Base-by-base conservation (phyloP, 2,888 invertebrate genomes). In the Lasioglossum morio region DNA sequence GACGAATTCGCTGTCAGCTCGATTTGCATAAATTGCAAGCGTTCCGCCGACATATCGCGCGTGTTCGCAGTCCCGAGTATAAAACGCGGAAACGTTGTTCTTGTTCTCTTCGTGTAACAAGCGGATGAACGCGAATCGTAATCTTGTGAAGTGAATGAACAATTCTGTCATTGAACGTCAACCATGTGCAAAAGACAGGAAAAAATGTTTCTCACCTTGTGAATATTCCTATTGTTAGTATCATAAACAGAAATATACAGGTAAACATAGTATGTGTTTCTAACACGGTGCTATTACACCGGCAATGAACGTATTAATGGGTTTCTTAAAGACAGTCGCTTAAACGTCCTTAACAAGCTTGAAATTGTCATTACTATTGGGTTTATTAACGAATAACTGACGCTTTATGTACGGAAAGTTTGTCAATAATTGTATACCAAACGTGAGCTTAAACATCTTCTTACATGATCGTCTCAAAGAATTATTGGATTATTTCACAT, bases 21-120 rank as follows among this genome's bases (percentile, higher is more conserved):
- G 40, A 76, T 76, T 75, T 69, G 77, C 79, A 80, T 80, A 66
- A 66, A 80, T 76, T 53, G 48, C 60, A 23, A 23, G 10, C 40
- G 30, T 27, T 63, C 60, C 12, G 70, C 23, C 70, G 40, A 70
- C 40, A 40, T 70, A 70, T 70, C 40, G 70, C 70, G 40, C 66
- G 66, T 34, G 66, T 66, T 63, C 60, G 7, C 5, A 63, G 66
- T 66, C 16, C 34, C 66, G 34, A 23, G 34, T 3, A 8, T 23
- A 53, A 34, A 34, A 30, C 34, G 34, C 34, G 27, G 60, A 63
- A 30, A 27, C 60, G 27, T 23, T 16, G 27, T 23, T 16, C 60
- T 27, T 16, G 60, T 53, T 10, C 23, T 23, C 23, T 7, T 63
- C 27, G 27, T 63, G 27, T 30, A 63, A 30, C 60, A 63, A 63